Evolutionary conservation across 2,797 vertebrate species (phyloP).

Genomic region (Leptoclinus maculatus): DNA sequence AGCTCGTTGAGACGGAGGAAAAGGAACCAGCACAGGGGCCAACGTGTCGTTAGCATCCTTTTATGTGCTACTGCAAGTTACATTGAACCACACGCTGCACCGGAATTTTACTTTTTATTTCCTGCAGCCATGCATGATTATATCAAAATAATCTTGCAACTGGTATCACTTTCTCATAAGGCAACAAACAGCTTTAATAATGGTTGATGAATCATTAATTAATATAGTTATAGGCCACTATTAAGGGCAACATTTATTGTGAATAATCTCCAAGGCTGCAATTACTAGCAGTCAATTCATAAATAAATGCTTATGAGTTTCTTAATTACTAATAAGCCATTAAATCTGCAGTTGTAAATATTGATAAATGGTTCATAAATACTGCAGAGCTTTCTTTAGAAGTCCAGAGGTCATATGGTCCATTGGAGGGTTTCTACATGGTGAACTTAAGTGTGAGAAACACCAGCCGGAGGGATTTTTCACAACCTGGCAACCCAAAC

Average conservation of each 20-base stretch:
- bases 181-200: not conserved
- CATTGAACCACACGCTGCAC: not conserved
- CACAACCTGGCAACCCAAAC: slow-evolving; percentile 7
- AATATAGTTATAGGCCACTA: not conserved
- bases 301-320: not conserved
- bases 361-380: not conserved
- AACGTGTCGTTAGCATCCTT: not conserved
- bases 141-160: not conserved
- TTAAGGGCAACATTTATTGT: not conserved
- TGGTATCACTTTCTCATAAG: not conserved
- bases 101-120: not conserved
- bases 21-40: slow-evolving; percentile 8
- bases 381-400: not conserved
- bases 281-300: not conserved
- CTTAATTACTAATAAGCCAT: not conserved
- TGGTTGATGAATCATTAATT: not conserved
- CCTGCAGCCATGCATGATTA: not conserved
- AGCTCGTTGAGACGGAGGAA: slow-evolving; percentile 3
- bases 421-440: not conserved
- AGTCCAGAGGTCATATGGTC: not conserved
- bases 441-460: not conserved
- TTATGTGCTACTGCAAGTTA: not conserved
- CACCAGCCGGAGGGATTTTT: not conserved
- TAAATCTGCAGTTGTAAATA: not conserved
- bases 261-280: not conserved